Evolutionary conservation across 2,888 invertebrate genomes (phyloP).

Genomic region (Archips xylosteana): DNA sequence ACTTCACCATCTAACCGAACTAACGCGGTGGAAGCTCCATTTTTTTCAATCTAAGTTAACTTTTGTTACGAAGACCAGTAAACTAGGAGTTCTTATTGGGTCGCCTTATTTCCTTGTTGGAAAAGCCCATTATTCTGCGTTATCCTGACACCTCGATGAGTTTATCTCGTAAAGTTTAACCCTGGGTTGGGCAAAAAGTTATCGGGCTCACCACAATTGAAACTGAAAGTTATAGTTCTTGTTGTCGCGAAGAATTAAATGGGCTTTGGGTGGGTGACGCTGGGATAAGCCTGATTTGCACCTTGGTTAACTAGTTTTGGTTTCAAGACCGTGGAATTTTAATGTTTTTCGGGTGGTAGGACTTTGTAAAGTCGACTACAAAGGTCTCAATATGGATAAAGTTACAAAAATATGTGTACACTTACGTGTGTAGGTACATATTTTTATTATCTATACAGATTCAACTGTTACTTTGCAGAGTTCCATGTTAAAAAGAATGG

Average conservation of each 20-base stretch:
- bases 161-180: slow-evolving; percentile 42
- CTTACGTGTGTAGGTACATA: no score
- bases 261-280: slow-evolving; percentile 11
- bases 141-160: slow-evolving; percentile 39
- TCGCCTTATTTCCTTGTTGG: slow-evolving; percentile 39
- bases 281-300: neutral
- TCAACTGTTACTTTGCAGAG: no score
- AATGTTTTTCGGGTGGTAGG: no score
- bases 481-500: no score
- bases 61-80: slow-evolving; percentile 27
- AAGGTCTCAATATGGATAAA: no score
- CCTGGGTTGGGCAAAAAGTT: slow-evolving; percentile 39
- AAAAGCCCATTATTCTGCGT: slow-evolving; percentile 36
- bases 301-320: neutral
- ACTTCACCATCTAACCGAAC: slow-evolving; percentile 11
- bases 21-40: slow-evolving; percentile 27
- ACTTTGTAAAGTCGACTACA: no score
- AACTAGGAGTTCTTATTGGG: slow-evolving; percentile 36
- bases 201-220: slow-evolving; percentile 29
- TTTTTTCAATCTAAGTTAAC: slow-evolving; percentile 40
- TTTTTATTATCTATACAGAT: no score
- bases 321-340: neutral
- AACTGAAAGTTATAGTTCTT: slow-evolving; percentile 38
- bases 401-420: no score
- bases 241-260: slow-evolving; percentile 20